phyloP scores from a whole-genome alignment of 2,888 invertebrate genomes.

The Helicoverpa assulta region DNA sequence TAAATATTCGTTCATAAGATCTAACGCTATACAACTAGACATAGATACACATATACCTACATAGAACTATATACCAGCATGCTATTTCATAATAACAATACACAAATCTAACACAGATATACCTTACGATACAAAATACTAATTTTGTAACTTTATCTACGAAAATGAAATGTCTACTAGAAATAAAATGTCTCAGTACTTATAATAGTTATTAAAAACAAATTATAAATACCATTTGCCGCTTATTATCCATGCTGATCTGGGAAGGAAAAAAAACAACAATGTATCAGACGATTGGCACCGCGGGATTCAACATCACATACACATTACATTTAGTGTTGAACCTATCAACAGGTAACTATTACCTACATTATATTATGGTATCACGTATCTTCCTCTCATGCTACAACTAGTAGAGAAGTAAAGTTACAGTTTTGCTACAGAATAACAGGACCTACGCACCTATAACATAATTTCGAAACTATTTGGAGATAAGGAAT shows the following conservation, averaged over 20 bases:
- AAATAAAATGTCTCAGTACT: slow-evolving; percentile 55
- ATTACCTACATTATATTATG: neutral
- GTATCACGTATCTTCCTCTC: neutral
- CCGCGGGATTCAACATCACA: slow-evolving; percentile 27
- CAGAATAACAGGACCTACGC: no score
- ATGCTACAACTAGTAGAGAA: neutral
- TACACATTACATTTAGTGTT: slow-evolving; percentile 5
- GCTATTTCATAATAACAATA: slow-evolving; percentile 20
- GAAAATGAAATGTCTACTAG: slow-evolving; percentile 36
- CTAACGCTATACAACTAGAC: slow-evolving; percentile 10
- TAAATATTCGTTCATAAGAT: neutral
- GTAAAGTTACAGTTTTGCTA: neutral
- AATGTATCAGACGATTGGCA: slow-evolving; percentile 60
- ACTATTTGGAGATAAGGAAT: no score
- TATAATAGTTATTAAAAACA: slow-evolving; percentile 66
- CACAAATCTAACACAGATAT: slow-evolving; percentile 12
- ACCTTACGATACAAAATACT: neutral
- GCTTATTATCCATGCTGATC: slow-evolving; percentile 67
- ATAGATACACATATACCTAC: slow-evolving; percentile 29
- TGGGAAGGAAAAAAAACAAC: slow-evolving; percentile 66
- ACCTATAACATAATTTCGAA: neutral
- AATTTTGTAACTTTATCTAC: slow-evolving; percentile 21
- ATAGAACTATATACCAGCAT: slow-evolving; percentile 43
- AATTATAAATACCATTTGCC: slow-evolving; percentile 67
- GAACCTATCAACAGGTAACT: slow-evolving; percentile 8